Evolutionary conservation across 1,140 invertebrate genomes (phyloP).

Genomic region (Ostrea edulis): DNA sequence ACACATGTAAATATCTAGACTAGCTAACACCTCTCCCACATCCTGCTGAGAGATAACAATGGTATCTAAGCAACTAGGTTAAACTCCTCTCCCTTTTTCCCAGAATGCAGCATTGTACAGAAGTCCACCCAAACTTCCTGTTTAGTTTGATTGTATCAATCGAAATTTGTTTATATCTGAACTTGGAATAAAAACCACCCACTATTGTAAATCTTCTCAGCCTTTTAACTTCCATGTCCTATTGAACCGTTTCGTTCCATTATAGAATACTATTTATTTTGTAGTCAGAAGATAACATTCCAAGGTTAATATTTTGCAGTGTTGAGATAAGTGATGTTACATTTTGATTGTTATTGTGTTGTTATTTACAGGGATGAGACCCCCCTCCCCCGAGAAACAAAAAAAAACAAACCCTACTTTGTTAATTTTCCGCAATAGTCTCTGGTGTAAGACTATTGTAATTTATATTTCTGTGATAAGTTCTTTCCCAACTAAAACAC

Average conservation of each 20-base stretch:
- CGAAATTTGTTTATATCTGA: background rate
- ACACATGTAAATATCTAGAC: conserved; percentile 6
- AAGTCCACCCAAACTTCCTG: background rate
- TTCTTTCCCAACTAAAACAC: no score
- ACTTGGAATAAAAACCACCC: background rate
- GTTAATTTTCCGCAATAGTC: no score
- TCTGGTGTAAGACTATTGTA: no score
- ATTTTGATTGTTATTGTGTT: background rate
- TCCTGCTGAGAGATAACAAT: background rate
- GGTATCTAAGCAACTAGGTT: background rate
- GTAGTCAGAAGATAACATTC: background rate
- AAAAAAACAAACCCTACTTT: no score
- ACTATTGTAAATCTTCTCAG: background rate
- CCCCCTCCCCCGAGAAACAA: no score
- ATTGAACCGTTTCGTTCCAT: background rate
- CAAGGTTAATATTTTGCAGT: background rate
- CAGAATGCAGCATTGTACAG: background rate
- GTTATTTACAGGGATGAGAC: background rate
- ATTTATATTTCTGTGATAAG: no score
- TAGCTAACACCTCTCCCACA: background rate
- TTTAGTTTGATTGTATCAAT: background rate
- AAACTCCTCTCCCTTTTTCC: background rate
- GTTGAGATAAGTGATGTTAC: background rate
- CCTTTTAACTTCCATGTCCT: background rate
- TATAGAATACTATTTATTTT: background rate